Conservation (phyloP, 2,113 vertebrate genomes). For the Egretta garzetta region DNA sequence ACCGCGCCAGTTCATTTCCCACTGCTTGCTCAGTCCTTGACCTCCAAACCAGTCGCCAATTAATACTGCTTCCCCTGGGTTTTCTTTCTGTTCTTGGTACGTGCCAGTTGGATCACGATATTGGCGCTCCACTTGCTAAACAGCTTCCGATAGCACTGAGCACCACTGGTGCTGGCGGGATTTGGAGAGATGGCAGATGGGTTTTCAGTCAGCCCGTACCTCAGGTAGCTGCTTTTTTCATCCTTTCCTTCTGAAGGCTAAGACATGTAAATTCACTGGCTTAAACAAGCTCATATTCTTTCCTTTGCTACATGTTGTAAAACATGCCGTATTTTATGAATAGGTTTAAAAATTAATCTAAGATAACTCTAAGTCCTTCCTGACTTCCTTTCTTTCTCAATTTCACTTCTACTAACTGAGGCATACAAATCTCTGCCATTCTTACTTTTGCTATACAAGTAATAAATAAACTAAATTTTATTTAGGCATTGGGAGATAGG, state of each 20-base stretch:
- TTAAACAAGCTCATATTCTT: not conserved
- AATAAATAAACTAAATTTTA: not conserved
- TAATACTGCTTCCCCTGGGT: not conserved
- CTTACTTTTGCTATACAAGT: not conserved
- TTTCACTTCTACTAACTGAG: not conserved
- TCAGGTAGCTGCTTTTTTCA: not conserved
- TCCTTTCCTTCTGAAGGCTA: not conserved
- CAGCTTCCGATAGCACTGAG: not conserved
- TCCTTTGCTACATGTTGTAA: not conserved
- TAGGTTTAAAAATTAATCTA: not conserved
- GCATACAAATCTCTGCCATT: not conserved
- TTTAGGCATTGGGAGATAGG: not conserved
- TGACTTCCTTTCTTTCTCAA: not conserved
- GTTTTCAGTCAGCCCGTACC: not conserved
- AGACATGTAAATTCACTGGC: not conserved
- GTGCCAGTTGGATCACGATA: not conserved
- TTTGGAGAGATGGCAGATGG: not conserved
- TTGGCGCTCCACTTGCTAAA: not conserved
- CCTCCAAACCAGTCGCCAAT: not conserved
- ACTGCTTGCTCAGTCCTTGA: not conserved
- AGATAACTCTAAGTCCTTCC: not conserved
- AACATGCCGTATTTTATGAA: not conserved
- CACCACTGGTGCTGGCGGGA: not conserved
- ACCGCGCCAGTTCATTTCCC: not conserved
- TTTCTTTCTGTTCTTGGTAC: not conserved